phyloP scores from a whole-genome alignment of 2,888 invertebrate species.

The Ochropacha duplaris region DNA sequence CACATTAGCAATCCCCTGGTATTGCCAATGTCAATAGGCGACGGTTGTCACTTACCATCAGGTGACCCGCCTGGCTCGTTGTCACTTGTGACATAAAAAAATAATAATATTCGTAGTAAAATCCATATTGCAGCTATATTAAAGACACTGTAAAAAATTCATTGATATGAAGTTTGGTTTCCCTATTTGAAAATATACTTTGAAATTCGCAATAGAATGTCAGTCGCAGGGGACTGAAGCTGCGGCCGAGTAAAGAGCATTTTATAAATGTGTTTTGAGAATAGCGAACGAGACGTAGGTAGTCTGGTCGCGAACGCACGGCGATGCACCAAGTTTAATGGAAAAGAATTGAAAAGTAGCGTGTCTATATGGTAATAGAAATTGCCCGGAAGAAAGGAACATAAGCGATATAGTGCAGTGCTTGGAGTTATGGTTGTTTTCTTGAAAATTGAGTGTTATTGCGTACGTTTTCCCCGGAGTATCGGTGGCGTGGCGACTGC shows the following conservation, averaged over 20 bases:
- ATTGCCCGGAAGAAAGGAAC: constrained; percentile 82
- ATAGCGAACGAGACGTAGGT: constrained; percentile 60
- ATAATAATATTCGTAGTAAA: constrained; percentile 33
- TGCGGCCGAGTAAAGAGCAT: constrained; percentile 76
- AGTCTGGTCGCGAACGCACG: constrained; percentile 63
- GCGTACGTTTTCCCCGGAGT: constrained; percentile 62
- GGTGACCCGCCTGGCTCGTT: too few relatives aligned
- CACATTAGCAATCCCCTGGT: too few relatives aligned
- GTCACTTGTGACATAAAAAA: too few relatives aligned
- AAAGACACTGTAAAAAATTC: constrained; percentile 59
- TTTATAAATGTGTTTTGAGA: constrained; percentile 81
- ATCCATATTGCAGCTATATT: constrained; percentile 45
- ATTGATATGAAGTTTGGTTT: constrained; percentile 66
- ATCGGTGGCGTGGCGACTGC: constrained; percentile 42
- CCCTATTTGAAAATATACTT: constrained; percentile 70
- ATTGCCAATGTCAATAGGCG: too few relatives aligned
- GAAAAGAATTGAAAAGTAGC: constrained; percentile 83
- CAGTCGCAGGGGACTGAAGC: constrained; percentile 71
- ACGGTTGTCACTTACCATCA: too few relatives aligned
- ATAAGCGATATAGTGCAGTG: constrained; percentile 76
- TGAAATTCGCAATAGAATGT: constrained; percentile 76
- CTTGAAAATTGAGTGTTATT: constrained; percentile 79
- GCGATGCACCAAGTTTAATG: constrained; percentile 81
- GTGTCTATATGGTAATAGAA: constrained; percentile 83
- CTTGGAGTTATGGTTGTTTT: constrained; percentile 81